A percentile compares a stretch with the other conserved stretches of the same genome.
Conservation (phyloP, 2,888 invertebrate species). For the Suillia variegata region DNA sequence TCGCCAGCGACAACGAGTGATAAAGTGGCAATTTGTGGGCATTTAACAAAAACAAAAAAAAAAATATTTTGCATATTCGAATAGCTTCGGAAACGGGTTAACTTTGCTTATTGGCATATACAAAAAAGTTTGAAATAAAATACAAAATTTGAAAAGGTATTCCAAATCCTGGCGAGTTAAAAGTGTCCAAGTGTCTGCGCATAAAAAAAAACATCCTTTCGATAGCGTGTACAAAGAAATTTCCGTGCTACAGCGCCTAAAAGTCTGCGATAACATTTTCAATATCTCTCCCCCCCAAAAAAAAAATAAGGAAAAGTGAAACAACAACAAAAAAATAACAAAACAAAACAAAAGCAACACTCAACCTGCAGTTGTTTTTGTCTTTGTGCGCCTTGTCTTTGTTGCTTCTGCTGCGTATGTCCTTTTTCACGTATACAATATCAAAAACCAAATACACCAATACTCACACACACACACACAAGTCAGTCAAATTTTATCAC, state of each 20-base stretch:
- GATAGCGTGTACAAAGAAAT: not conserved
- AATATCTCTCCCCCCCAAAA: conserved; percentile 4
- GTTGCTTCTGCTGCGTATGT: too few relatives aligned
- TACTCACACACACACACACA: not conserved
- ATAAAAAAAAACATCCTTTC: not conserved
- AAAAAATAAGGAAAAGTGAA: not conserved
- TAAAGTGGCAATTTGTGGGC: not conserved
- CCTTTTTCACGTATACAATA: too few relatives aligned
- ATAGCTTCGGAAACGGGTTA: too few relatives aligned
- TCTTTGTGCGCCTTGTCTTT: conserved; percentile 1
- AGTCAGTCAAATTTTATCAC: not conserved
- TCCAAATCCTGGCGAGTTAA: too few relatives aligned
- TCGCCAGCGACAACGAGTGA: not conserved
- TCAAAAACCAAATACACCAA: not conserved
- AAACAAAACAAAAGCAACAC: not conserved
- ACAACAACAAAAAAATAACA: not conserved
- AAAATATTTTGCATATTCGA: not conserved
- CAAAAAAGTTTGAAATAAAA: not conserved
- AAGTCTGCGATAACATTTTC: conserved; percentile 18
- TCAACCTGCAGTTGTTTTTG: conserved; percentile 4
- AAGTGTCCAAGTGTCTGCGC: not conserved
- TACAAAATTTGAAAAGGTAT: not conserved
- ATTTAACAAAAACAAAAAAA: not conserved
- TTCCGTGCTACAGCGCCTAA: conserved; percentile 19
- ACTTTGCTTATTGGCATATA: too few relatives aligned